These are phyloP conservation scores for Hippolais icterina DNA, from an alignment of 2,113 vertebrate genomes.

Conservation along the genomic window DNA sequence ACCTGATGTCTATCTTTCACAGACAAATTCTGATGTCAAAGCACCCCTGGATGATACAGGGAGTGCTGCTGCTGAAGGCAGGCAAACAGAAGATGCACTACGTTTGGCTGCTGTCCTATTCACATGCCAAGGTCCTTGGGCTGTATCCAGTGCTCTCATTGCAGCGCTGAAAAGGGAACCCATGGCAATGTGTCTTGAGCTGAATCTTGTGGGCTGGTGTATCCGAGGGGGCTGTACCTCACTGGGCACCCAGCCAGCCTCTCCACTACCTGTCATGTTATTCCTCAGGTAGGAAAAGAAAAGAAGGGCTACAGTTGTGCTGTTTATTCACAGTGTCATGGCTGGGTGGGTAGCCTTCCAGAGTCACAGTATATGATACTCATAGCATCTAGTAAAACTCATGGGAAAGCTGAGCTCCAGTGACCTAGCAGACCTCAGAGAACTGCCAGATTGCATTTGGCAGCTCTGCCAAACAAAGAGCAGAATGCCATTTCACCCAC, in stretches of 20 bases:
- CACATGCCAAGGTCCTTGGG: not conserved
- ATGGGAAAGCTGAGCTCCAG: constrained; percentile 14
- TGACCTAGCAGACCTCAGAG: not conserved
- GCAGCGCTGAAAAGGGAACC: not conserved
- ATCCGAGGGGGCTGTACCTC: not conserved
- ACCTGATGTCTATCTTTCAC: not conserved
- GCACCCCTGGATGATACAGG: not conserved
- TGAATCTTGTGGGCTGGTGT: not conserved
- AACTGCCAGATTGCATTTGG: not conserved
- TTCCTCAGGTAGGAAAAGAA: not conserved
- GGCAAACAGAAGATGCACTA: not conserved
- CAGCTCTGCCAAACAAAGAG: not conserved
- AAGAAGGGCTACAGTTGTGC: not conserved
- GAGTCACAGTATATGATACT: not conserved
- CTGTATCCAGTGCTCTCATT: not conserved
- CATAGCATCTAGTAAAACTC: not conserved
- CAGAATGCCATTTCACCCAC: not conserved
- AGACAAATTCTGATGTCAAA: not conserved
- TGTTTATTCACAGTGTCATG: not conserved
- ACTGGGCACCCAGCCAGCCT: not conserved
- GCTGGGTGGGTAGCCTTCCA: not conserved
- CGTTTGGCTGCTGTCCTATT: not conserved
- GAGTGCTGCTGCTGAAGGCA: not conserved
- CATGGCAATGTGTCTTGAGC: accelerated
- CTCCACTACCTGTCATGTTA: not conserved